These are phyloP conservation scores for Zoanthus sansibaricus DNA, from an alignment of 92 coral and sea anemone genomes.

Conservation along the genomic window DNA sequence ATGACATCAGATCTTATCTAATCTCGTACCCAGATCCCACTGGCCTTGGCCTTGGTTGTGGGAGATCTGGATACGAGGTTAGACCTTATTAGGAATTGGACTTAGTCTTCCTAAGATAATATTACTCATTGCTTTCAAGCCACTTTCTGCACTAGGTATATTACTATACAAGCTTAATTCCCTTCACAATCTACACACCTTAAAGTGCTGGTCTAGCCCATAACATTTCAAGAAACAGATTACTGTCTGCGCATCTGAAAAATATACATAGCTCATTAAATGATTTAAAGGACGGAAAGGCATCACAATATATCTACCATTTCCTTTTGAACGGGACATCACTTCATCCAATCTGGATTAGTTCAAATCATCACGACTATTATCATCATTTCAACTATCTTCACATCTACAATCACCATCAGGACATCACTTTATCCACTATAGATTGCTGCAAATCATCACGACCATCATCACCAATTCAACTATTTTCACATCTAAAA, in stretches of 20 bases:
- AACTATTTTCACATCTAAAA: background rate
- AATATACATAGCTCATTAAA: background rate
- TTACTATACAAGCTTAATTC: background rate
- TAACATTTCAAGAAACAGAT: constrained; percentile 87
- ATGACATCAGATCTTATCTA: too few relatives aligned
- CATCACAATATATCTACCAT: too few relatives aligned
- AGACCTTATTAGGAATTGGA: too few relatives aligned
- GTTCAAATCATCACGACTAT: too few relatives aligned
- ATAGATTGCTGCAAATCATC: background rate
- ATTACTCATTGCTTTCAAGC: too few relatives aligned
- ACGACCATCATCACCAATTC: background rate
- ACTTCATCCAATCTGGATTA: too few relatives aligned
- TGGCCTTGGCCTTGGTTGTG: too few relatives aligned
- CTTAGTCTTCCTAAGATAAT: too few relatives aligned
- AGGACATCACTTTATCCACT: background rate
- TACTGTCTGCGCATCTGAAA: constrained; percentile 88
- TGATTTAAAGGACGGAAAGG: too few relatives aligned
- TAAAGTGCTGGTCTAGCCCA: constrained; percentile 79
- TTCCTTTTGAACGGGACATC: too few relatives aligned
- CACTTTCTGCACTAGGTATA: background rate
- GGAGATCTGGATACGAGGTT: too few relatives aligned
- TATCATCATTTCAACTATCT: background rate
- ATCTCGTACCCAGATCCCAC: too few relatives aligned
- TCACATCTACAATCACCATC: background rate
- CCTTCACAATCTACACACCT: constrained; percentile 45